phyloP scores from a whole-genome alignment of 2,888 invertebrate species.

The Hermodice carunculata region DNA sequence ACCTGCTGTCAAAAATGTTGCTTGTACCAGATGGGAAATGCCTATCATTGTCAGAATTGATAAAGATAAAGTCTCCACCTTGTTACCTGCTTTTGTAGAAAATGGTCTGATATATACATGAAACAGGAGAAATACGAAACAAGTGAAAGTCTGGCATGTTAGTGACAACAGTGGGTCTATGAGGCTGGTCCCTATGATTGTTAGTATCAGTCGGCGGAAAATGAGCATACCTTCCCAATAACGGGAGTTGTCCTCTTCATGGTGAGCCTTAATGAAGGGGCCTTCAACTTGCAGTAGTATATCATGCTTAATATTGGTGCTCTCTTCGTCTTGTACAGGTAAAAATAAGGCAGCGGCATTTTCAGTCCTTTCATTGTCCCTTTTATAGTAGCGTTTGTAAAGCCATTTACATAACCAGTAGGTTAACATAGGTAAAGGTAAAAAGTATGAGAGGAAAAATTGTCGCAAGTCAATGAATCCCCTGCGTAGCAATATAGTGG shows the following conservation, averaged over 20 bases:
- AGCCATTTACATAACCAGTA: no score
- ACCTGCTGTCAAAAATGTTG: conserved; percentile 14
- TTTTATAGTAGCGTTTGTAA: no score
- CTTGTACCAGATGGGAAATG: conserved; percentile 16
- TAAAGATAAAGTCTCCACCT: conserved; percentile 15
- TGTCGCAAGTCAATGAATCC: conserved; percentile 1
- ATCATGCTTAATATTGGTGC: no score
- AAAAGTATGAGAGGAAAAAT: conserved; percentile 23
- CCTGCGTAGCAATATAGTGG: conserved; percentile 3
- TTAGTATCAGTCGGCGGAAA: conserved; percentile 12
- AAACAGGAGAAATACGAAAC: conserved; percentile 17
- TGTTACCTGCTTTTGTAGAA: conserved; percentile 9
- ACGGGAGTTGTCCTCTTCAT: background rate
- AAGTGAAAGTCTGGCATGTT: conserved; percentile 15
- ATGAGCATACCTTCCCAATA: conserved; percentile 27
- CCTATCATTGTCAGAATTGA: conserved; percentile 7
- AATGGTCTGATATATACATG: conserved; percentile 13
- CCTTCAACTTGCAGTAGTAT: conserved; percentile 17
- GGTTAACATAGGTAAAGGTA: conserved; percentile 23
- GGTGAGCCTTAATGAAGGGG: conserved; percentile 5
- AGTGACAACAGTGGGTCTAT: conserved; percentile 1
- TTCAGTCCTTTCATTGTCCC: no score
- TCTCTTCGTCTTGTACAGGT: no score
- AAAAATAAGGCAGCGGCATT: no score
- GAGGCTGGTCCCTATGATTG: background rate